phyloP scores from a whole-genome alignment of 2,888 invertebrate genomes.

The Lordiphosa fenestrarum region DNA sequence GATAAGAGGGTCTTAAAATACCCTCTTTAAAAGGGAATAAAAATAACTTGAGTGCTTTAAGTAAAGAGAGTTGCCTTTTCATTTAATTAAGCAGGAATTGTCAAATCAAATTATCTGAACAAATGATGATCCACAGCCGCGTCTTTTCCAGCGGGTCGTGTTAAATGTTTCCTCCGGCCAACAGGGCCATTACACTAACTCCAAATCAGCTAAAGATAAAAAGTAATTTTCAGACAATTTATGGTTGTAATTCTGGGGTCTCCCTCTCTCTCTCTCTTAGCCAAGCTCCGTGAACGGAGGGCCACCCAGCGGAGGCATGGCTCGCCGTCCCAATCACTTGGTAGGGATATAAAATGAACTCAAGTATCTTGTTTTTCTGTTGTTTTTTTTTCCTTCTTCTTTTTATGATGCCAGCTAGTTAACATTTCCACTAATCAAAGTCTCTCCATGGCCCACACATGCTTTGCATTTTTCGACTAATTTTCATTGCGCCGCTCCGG shows the following conservation, averaged over 20 bases:
- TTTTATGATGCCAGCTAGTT: conserved; percentile 51
- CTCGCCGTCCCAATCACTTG: neutral
- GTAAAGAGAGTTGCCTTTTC: no score
- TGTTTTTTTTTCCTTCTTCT: no score
- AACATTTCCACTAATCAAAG: conserved; percentile 65
- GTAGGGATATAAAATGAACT: conserved; percentile 33
- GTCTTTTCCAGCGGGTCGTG: no score
- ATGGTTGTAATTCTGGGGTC: conserved; percentile 32
- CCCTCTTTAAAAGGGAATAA: no score
- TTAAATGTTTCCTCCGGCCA: neutral
- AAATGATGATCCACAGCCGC: no score
- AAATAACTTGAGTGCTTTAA: no score
- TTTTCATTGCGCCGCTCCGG: conserved; percentile 22
- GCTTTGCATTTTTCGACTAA: conserved; percentile 62
- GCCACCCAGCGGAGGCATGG: conserved; percentile 24
- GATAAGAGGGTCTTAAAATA: no score
- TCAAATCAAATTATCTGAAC: no score
- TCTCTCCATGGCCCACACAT: conserved; percentile 40
- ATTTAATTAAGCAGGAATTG: no score
- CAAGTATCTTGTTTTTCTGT: conserved; percentile 30
- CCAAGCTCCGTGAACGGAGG: conserved; percentile 33
- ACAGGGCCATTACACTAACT: neutral
- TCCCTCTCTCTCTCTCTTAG: no score
- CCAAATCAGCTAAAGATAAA: conserved; percentile 19
- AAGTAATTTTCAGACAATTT: conserved; percentile 43